Evolutionary conservation across 2,113 vertebrate genomes (phyloP).

Genomic region (Poeciliopsis prolifica): DNA sequence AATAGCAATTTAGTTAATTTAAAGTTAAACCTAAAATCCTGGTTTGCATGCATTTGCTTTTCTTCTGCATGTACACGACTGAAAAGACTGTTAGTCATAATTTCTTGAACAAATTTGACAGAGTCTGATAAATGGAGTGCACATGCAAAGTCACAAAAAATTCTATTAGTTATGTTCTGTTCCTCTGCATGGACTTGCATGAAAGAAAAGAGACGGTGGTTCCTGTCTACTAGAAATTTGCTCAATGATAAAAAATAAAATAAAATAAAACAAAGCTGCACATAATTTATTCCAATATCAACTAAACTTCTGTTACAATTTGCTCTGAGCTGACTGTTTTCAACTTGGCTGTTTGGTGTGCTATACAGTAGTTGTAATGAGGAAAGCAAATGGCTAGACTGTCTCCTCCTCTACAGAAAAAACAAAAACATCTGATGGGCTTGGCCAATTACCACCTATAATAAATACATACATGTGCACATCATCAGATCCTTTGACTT

Average conservation of each 20-base stretch:
- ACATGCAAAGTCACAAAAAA: neutral
- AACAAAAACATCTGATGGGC: no score
- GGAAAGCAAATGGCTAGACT: no score
- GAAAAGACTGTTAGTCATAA: neutral
- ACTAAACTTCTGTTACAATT: no score
- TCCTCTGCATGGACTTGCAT: neutral
- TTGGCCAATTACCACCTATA: no score
- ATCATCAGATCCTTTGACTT: no score
- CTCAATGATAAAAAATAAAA: neutral
- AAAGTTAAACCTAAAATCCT: no score
- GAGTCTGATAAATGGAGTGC: neutral
- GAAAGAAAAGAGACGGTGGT: neutral
- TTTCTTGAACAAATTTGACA: neutral
- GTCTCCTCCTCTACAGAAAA: no score
- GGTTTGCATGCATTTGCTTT: no score
- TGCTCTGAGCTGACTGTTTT: no score
- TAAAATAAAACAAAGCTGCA: neutral
- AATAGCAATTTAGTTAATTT: neutral
- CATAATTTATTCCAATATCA: neutral
- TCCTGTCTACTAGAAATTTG: neutral
- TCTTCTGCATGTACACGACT: neutral
- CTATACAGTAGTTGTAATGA: no score
- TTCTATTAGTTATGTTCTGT: neutral
- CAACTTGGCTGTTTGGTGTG: no score
- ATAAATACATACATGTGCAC: no score